Base-by-base conservation (phyloP, 2,113 vertebrate genomes). In the Aythya baeri region DNA sequence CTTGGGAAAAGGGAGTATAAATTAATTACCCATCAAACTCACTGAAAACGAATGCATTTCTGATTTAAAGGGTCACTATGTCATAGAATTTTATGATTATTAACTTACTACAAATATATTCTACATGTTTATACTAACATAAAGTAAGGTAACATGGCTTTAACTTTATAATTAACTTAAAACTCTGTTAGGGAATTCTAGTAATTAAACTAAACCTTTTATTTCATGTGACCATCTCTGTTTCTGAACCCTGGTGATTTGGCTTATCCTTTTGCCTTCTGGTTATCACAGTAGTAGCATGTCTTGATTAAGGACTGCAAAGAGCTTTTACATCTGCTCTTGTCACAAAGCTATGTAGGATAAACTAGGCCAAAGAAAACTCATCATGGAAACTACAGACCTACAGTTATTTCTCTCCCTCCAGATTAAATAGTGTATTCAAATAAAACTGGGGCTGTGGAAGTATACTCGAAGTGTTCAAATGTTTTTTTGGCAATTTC, bases 301-400 rank as follows among this genome's bases (percentile, higher is more conserved):
- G 59, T 89, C 63, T 95, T 95, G 93, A 97, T 96, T 93, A 95
- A 89, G 66, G 72, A 90, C 89, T 90, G 57, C 83, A 91, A 67
- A 83, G 71, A 86, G 65, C 72, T 77, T 93, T 94, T 95, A 83
- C 65, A 93, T 88, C 88, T 96, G 62, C 88, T 88, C 74, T 87
- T 88, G 83, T 87, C 59, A 76, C 58, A 95, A 91, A 79, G 74
- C 77, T 73, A 18, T 63, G 66, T 44, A 44, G 44, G 44, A 68
- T 83, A 90, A 95, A 94, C 57, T 72, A 94, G 83, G 87, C 63
- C 83, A 87, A 93, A 93, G 88, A 91, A 52, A 88, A 76, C 49
- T 92, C 74, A 76, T 76, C 62, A 22, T 87, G 29, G 74, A 76
- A 67, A 55, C 57, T 31, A 13, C 50, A 81, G 52, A 73, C 82